These are phyloP conservation scores for Magallana angulata DNA, from an alignment of 1,140 invertebrate genomes.

Conservation along the genomic window DNA sequence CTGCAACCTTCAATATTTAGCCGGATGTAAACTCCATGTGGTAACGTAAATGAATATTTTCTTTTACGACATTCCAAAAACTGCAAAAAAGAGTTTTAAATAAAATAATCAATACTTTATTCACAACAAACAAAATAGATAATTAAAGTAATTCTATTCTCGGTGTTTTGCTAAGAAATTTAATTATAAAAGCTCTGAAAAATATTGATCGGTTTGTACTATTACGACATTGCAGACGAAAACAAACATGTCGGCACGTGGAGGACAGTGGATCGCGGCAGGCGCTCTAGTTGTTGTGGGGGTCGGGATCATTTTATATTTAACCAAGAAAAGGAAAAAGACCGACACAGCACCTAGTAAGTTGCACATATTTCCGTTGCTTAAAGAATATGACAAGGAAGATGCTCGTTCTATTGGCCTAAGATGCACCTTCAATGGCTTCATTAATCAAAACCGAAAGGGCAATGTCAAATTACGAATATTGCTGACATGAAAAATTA, in stretches of 20 bases:
- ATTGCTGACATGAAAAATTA: neutral
- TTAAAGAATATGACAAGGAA: too few species aligned
- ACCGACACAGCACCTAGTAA: neutral
- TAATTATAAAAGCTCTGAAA: too few species aligned
- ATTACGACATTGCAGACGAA: conserved; percentile 38
- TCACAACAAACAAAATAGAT: too few species aligned
- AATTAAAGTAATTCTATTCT: too few species aligned
- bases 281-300: neutral
- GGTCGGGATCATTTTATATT: neutral
- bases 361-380: neutral
- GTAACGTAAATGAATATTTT: neutral
- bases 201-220: neutral
- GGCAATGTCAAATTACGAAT: neutral
- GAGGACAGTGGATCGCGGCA: neutral
- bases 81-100: neutral
- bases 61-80: neutral
- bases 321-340: conserved; percentile 23
- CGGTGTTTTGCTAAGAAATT: too few species aligned
- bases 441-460: too few species aligned
- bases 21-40: conserved; percentile 33
- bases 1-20: neutral
- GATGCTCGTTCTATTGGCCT: too few species aligned
- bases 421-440: too few species aligned
- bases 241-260: conserved; percentile 25
- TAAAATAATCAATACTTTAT: too few species aligned